Percentiles rank a stretch among this genome's conserved stretches.
Evolutionary conservation across 1,140 invertebrate species (phyloP).

Genomic region (Aleiodes sp.): DNA sequence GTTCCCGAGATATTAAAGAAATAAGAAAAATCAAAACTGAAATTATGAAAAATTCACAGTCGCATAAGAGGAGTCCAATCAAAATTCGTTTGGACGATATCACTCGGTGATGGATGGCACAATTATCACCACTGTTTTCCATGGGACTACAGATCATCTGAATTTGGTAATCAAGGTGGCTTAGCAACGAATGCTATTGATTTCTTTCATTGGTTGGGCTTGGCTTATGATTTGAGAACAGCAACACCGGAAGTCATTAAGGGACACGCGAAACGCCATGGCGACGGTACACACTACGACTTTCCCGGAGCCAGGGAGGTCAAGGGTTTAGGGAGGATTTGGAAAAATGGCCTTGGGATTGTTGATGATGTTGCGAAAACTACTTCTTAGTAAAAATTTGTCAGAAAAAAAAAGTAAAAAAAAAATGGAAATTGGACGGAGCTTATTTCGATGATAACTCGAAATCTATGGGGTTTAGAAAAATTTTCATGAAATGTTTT

Average conservation of each 20-base stretch:
- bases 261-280: background rate
- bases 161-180: constrained; percentile 69
- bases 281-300: background rate
- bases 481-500: no score
- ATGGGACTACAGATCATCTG: constrained; percentile 90
- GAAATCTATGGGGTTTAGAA: no score
- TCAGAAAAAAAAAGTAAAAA: background rate
- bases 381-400: background rate
- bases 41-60: background rate
- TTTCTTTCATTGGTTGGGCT: background rate
- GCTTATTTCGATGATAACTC: no score
- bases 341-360: background rate
- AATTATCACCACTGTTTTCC: constrained; percentile 98
- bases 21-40: background rate
- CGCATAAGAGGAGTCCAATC: constrained; percentile 61
- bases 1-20: no score
- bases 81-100: constrained; percentile 66
- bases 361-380: background rate
- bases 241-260: background rate
- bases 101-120: constrained; percentile 90
- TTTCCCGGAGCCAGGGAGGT: background rate
- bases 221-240: background rate
- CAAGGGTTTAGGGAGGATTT: background rate
- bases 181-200: background rate
- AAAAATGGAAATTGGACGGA: no score